Base-by-base conservation (phyloP, 2,888 invertebrate genomes). In the Limenitis camilla region DNA sequence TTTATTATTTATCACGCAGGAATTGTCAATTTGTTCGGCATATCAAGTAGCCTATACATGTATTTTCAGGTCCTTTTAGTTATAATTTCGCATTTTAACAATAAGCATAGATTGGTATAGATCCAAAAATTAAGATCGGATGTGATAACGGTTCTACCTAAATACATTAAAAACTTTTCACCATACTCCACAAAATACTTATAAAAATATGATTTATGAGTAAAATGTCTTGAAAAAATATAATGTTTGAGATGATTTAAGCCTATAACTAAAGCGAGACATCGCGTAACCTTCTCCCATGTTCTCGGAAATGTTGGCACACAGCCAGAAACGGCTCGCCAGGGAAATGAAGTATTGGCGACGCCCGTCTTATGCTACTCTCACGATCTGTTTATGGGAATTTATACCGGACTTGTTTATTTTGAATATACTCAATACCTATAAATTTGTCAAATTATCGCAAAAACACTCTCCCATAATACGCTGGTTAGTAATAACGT, bases 251-350 rank as follows among this genome's bases (percentile, higher is more conserved):
- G 72, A 78, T 80, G 75, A 82, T 84, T 86, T 85, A 81, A 81
- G 83, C 80, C 79, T 85, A 81, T 82, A 81, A 82, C 76, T 72
- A 77, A 73, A 77, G 76, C 84, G 82, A 85, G 83, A 84, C 85
- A 74, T 81, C 82, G 74, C 76, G 79, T 85, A 86, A 86, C 84
- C 84, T 86, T 87, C 85, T 78, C 73, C 69, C 76, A 68, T 67
- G 75, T 86, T 86, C 86, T 85, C 78, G 84, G 86, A 85, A 86
- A 74, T 71, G 71, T 76, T 86, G 86, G 86, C 84, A 51, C 40
- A 42, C 40, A 30, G 78, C 86, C 86, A 86, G 66, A 67, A 70
- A 64, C 70, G 68, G 73, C 76, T 74, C 77, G 78, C 75, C 76
- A 71, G 76, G 69, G 76, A 82, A 79, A 79, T 81, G 79, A 80